A percentile compares a stretch with the other conserved stretches of the same genome.
phyloP scores from a whole-genome alignment of 2,797 vertebrate species.

The Notoglanidium macrostoma region DNA sequence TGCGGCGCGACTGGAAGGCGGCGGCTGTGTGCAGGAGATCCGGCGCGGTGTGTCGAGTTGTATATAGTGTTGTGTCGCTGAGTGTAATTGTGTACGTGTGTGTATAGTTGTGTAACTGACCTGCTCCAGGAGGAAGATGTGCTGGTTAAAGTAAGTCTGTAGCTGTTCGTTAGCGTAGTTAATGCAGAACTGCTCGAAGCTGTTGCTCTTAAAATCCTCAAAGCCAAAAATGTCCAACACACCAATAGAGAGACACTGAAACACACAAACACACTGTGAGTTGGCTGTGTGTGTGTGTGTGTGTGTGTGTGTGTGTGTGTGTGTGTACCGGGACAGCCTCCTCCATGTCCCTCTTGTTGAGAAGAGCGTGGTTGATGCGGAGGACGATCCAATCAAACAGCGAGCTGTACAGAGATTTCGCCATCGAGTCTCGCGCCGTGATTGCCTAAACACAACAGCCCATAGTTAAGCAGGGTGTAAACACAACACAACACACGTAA shows the following conservation, averaged over 20 bases:
- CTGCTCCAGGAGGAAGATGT: constrained; percentile 90
- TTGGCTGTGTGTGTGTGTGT: not conserved
- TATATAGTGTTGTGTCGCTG: not conserved
- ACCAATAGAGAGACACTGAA: constrained; percentile 88
- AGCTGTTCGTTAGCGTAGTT: constrained; percentile 93
- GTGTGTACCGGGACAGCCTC: constrained; percentile 83
- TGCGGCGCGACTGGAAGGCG: not conserved
- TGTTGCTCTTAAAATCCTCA: constrained; percentile 89
- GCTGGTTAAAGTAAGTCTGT: constrained; percentile 90
- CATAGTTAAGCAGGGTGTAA: not conserved
- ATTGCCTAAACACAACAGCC: constrained; percentile 76
- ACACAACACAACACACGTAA: not conserved
- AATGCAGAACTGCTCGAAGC: constrained; percentile 97
- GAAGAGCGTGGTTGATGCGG: constrained; percentile 91
- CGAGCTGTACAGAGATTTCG: constrained; percentile 89
- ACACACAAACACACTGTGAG: constrained; percentile 20
- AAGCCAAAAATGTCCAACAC: constrained; percentile 97
- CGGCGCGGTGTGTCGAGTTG: not conserved
- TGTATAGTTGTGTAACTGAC: constrained; percentile 66
- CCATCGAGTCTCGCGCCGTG: constrained; percentile 90
- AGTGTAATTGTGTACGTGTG: not conserved
- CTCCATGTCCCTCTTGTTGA: constrained; percentile 91
- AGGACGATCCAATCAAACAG: constrained; percentile 97
- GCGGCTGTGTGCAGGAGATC: not conserved
- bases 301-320: not conserved